A percentile compares a stretch with the other conserved stretches of the same genome.
phyloP scores from a whole-genome alignment of 2,888 invertebrate genomes.

The Scotopteryx bipunctaria region DNA sequence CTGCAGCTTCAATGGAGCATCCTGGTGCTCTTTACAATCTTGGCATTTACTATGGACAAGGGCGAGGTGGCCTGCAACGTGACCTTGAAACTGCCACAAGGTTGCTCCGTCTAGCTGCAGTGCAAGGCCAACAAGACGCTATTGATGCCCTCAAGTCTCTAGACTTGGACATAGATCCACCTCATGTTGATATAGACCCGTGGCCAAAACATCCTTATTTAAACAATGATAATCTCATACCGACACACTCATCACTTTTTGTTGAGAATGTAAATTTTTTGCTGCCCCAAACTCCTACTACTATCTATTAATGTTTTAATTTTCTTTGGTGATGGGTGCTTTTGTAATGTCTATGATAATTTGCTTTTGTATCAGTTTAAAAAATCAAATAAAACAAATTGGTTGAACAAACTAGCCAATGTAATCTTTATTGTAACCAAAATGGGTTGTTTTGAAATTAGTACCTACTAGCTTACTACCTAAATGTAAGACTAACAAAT shows the following conservation, averaged over 20 bases:
- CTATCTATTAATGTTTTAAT: conserved; percentile 45
- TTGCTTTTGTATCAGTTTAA: conserved; percentile 5
- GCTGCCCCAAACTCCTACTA: conserved; percentile 47
- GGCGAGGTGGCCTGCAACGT: conserved; percentile 82
- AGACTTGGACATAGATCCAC: conserved; percentile 51
- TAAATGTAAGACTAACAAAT: too few species aligned
- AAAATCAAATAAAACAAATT: conserved; percentile 5
- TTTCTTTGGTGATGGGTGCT: conserved; percentile 23
- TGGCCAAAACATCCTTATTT: conserved; percentile 50
- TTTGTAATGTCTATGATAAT: conserved; percentile 19
- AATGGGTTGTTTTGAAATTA: background rate
- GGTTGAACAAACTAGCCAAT: conserved; percentile 6
- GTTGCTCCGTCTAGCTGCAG: conserved; percentile 81
- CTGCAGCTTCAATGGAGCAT: conserved; percentile 86
- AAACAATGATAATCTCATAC: conserved; percentile 51
- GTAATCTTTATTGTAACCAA: background rate
- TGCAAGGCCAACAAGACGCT: conserved; percentile 84
- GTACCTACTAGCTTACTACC: too few species aligned
- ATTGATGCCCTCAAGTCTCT: conserved; percentile 74
- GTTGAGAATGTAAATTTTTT: conserved; percentile 61
- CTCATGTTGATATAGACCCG: conserved; percentile 38
- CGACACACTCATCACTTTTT: conserved; percentile 64
- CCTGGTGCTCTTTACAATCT: conserved; percentile 87
- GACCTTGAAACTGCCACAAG: conserved; percentile 78
- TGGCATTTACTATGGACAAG: conserved; percentile 86